These are phyloP conservation scores for Pectinophora gossypiella DNA, from an alignment of 1,140 invertebrate genomes.

Conservation along the genomic window DNA sequence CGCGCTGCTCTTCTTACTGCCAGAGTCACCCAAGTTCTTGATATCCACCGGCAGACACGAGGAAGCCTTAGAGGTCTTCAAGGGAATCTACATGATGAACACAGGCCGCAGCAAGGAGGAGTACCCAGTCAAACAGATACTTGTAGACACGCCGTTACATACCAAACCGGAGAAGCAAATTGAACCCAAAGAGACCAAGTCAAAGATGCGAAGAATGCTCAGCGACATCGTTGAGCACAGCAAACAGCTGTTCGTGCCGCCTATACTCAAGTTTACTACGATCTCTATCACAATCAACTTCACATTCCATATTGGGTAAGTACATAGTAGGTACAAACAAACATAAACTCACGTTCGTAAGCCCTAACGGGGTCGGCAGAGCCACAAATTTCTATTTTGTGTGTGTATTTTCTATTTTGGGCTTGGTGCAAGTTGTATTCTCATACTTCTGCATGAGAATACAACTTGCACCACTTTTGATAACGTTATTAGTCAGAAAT, in stretches of 20 bases:
- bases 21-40: slow-evolving; percentile 95
- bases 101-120: slow-evolving; percentile 83
- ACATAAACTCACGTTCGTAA: too few species aligned
- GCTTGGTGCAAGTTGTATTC: too few species aligned
- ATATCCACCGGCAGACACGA: slow-evolving; percentile 85
- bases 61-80: slow-evolving; percentile 87
- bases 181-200: slow-evolving; percentile 41
- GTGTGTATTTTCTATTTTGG: too few species aligned
- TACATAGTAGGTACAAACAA: too few species aligned
- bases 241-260: slow-evolving; percentile 85
- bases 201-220: slow-evolving; percentile 80
- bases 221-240: slow-evolving; percentile 87
- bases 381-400: too few species aligned
- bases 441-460: too few species aligned
- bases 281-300: slow-evolving; percentile 92
- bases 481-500: too few species aligned
- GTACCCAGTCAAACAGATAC: slow-evolving; percentile 86
- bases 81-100: slow-evolving; percentile 86
- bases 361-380: too few species aligned
- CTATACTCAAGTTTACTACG: slow-evolving; percentile 86
- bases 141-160: slow-evolving; percentile 79
- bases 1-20: slow-evolving; percentile 86
- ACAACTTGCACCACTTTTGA: too few species aligned
- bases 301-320: slow-evolving; percentile 90
- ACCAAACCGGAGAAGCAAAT: slow-evolving; percentile 69